Percentiles rank a stretch among this genome's conserved stretches.
Evolutionary conservation across 2,888 invertebrate genomes (phyloP).

Genomic region (Protodeltote pygarga): DNA sequence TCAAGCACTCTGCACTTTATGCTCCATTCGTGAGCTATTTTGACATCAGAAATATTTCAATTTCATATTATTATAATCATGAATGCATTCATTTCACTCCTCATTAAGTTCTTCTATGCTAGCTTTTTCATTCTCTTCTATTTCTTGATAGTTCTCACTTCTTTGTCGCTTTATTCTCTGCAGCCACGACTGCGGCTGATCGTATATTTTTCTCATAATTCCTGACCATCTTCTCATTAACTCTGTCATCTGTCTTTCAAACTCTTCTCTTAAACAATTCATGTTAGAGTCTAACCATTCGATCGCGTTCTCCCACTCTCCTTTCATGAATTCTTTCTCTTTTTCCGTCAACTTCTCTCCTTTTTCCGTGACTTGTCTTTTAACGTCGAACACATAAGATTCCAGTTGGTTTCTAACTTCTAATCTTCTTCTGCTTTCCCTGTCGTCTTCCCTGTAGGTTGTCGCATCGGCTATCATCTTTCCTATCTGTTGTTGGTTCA

Average conservation of each 20-base stretch:
- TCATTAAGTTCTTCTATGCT: conserved; percentile 39
- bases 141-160: conserved; percentile 47
- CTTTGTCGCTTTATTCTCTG: conserved; percentile 60
- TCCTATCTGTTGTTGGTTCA: conserved; percentile 61
- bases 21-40: no score
- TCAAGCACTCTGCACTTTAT: no score
- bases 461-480: conserved; percentile 70
- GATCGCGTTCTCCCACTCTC: conserved; percentile 61
- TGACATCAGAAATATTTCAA: no score
- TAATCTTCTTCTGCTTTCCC: conserved; percentile 62
- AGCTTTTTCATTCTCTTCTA: conserved; percentile 16
- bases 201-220: conserved; percentile 59
- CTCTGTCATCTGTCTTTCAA: conserved; percentile 67
- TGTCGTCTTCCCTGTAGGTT: conserved; percentile 64
- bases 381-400: conserved; percentile 66
- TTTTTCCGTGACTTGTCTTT: conserved; percentile 59
- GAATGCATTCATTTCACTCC: not conserved
- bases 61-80: no score
- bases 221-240: conserved; percentile 64
- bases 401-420: conserved; percentile 73
- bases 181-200: conserved; percentile 41
- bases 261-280: conserved; percentile 66
- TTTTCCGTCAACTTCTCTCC: conserved; percentile 51
- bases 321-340: conserved; percentile 58
- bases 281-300: conserved; percentile 67